Evolutionary conservation across 2,113 vertebrate species (phyloP).

Genomic region (Sardina pilchardus): DNA sequence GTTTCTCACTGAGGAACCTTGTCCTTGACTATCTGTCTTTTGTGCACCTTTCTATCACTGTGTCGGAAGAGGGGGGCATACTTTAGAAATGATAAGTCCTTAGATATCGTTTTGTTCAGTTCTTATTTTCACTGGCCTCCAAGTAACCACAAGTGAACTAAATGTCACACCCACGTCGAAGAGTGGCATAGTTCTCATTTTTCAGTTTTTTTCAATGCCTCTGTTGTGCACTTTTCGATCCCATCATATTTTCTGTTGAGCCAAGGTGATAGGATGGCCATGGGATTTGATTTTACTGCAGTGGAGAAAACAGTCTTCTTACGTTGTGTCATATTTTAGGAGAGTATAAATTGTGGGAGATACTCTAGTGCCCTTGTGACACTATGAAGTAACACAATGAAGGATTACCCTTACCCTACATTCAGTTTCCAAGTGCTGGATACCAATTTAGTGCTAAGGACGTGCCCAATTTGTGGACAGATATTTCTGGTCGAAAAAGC

Average conservation of each 20-base stretch:
- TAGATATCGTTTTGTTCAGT: too few species aligned
- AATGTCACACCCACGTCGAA: background rate
- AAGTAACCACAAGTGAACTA: background rate
- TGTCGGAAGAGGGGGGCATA: background rate
- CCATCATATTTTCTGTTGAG: background rate
- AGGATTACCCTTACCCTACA: too few species aligned
- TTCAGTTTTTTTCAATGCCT: background rate
- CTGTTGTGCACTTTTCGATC: background rate
- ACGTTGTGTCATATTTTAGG: background rate
- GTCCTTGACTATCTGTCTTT: background rate
- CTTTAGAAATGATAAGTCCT: background rate
- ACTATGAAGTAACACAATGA: too few species aligned
- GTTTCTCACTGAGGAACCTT: too few species aligned
- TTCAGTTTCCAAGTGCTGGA: too few species aligned
- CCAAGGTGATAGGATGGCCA: too few species aligned
- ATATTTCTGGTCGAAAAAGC: too few species aligned
- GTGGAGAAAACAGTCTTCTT: too few species aligned
- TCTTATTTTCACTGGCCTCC: background rate
- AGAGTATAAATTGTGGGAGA: too few species aligned
- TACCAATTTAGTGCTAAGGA: too few species aligned
- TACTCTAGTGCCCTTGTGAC: background rate
- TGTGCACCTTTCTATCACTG: background rate
- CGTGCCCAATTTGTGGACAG: background rate
- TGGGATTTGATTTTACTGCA: too few species aligned
- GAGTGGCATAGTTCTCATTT: background rate